Evolutionary conservation across 2,888 invertebrate species (phyloP), one percentile per base, ranked within the genome.

Genomic region (Crepidodera aurea): DNA sequence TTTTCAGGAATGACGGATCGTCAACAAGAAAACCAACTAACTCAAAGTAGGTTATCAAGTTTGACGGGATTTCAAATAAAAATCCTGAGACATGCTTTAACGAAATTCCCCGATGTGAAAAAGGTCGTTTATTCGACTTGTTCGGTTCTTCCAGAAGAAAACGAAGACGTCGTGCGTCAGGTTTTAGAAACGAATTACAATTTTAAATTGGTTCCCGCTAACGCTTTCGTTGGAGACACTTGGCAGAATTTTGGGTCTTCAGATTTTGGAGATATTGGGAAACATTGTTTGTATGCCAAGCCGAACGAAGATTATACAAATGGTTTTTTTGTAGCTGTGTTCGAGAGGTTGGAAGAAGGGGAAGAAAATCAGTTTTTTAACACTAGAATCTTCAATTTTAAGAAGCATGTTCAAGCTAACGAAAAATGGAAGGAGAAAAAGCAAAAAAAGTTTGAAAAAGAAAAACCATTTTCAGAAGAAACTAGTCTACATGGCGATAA

Each of bases 121-220:
- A 84, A 90, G 58, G 89, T 99, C 12, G 92, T 97, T 1, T 99
- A 99, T 80, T 98, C 98, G 34, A 99, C 99, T 0, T 99, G 99
- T 77, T 99, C 98, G 0, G 75, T 95, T 7, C 87, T 92, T 77
- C 86, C 88, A 0, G 90, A 94, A 81, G 97, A 98, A 83, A 99
- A 99, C 78, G 99, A 99, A 81, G 84, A 89, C 70, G 98, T 99
- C 0, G 86, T 96, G 1, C 84, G 88, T 10, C 90, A 91, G 75
- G 88, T 90, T 2, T 82, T 91, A 7, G 83, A 84, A 62, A 83
- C 84, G 71, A 81, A 83, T 66, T 68, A 83, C 0, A 82, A 85
- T 48, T 92, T 89, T 81, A 85, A 86, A 68, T 83, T 92, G 1
- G 83, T 88, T 32, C 84, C 88, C 62, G 84, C 85, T 0, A 86